Conservation (phyloP, 1,140 invertebrate genomes). For the Chelonus insularis region DNA sequence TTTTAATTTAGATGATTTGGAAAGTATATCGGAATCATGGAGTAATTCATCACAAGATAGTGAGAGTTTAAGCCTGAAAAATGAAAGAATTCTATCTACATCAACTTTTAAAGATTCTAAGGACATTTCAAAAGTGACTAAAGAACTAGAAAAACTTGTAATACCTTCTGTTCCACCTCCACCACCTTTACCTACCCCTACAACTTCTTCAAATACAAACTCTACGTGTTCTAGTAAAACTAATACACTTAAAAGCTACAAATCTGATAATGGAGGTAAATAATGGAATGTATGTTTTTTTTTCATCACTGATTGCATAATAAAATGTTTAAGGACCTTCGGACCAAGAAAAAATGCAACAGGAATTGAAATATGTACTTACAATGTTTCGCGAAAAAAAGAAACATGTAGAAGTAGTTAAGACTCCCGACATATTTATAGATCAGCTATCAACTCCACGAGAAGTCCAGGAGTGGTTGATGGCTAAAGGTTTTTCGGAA, state of each 20-base stretch:
- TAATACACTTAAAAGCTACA: constrained; percentile 34
- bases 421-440: constrained; percentile 74
- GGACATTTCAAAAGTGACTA: too few species aligned
- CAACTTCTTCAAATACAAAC: constrained; percentile 37
- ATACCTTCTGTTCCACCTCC: constrained; percentile 4
- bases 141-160: neutral
- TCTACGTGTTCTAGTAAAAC: constrained; percentile 40
- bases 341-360: constrained; percentile 63
- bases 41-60: too few species aligned
- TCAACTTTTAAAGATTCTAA: too few species aligned
- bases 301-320: too few species aligned
- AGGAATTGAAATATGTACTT: constrained; percentile 71
- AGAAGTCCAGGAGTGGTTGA: constrained; percentile 77
- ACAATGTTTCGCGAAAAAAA: constrained; percentile 64
- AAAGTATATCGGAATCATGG: too few species aligned
- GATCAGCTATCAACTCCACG: constrained; percentile 64
- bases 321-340: constrained; percentile 30
- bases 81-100: too few species aligned
- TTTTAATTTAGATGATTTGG: too few species aligned
- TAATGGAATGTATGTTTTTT: too few species aligned
- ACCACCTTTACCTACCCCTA: constrained; percentile 42
- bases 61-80: too few species aligned
- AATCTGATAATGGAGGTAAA: constrained; percentile 31
- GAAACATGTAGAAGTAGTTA: constrained; percentile 65
- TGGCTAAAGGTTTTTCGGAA: constrained; percentile 73